Evolutionary conservation across 2,888 invertebrate species (phyloP), one percentile per base, ranked within the genome.

Genomic region (Epinotia nisella): DNA sequence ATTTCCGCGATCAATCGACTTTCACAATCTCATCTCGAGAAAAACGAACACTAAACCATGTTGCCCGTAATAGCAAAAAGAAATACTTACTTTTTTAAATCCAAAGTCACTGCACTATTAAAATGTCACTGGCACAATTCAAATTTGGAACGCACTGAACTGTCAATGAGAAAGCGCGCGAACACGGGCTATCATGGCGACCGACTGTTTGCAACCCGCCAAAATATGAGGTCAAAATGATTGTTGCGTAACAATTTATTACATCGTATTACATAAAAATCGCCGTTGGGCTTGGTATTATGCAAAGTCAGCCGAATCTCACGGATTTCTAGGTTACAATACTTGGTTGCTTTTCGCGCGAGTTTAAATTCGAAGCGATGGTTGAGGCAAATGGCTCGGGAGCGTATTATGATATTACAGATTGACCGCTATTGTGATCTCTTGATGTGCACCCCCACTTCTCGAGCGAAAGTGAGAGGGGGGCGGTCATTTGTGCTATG

Each of bases 221-320:
- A 89, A 92, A 91, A 89, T 91, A 88, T 90, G 90, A 90, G 91
- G 91, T 87, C 91, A 85, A 85, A 90, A 87, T 87, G 85, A 85
- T 83, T 78, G 82, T 92, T 91, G 86, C 86, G 84, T 85, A 91
- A 92, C 82, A 76, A 61, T 85, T 88, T 87, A 88, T 92, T 90
- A 89, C 91, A 86, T 85, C 82, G 85, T 88, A 89, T 92, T 92
- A 91, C 89, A 91, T 91, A 91, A 92, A 92, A 90, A 89, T 86
- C 79, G 89, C 90, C 88, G 87, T 78, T 84, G 87, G 90, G 86
- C 83, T 83, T 83, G 77, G 78, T 85, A 82, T 87, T 87, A 86
- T 86, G 87, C 86, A 87, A 87, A 87, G 85, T 78, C 76, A 79
- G 77, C 77, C 81, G 81, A 77, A 80, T 82, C 81, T 82, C 76